These are phyloP conservation scores for Flexamia atlantica DNA, from an alignment of 2,888 invertebrate genomes.

Conservation along the genomic window DNA sequence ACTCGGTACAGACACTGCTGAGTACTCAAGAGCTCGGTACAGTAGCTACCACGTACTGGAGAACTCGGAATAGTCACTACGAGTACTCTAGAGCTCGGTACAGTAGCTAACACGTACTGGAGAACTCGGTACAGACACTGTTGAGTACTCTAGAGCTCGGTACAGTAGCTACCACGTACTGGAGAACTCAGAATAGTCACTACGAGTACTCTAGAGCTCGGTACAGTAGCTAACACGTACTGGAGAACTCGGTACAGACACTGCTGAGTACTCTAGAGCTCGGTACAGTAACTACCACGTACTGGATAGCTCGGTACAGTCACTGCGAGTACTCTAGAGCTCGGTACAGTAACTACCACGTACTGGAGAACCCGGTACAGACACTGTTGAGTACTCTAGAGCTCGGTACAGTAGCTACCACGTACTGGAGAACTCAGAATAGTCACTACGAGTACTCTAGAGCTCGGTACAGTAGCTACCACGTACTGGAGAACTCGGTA, in stretches of 20 bases:
- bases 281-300: too few species aligned
- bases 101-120: too few species aligned
- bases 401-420: too few species aligned
- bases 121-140: constrained; percentile 12
- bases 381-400: neutral
- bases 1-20: neutral
- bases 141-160: neutral
- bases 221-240: too few species aligned
- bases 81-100: neutral
- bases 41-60: too few species aligned
- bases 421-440: neutral
- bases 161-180: too few species aligned
- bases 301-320: constrained; percentile 1
- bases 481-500: neutral
- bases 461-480: too few species aligned
- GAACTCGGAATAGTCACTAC: constrained; percentile 3
- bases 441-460: neutral
- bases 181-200: constrained; percentile 4
- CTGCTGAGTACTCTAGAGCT: neutral
- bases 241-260: constrained; percentile 9
- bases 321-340: neutral
- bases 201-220: neutral
- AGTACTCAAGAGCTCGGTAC: constrained; percentile 20
- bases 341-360: too few species aligned
- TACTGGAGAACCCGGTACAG: constrained; percentile 7